Base-by-base conservation (phyloP, 2,888 invertebrate species). In the Troglohyphantes excavatus region DNA sequence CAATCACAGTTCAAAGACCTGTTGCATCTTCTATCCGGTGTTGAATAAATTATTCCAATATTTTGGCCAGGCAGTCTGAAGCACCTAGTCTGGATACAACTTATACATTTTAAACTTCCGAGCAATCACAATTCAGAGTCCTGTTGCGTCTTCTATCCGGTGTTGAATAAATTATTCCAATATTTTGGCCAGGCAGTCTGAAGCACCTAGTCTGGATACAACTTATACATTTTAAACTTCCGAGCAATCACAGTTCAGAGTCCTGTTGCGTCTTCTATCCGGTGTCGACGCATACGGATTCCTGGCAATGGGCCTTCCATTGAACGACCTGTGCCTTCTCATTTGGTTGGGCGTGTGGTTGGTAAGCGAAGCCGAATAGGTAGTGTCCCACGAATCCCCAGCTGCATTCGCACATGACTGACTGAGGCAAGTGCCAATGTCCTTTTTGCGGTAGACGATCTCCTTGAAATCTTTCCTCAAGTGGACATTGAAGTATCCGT, bases 401-500 rank as follows among this genome's bases (percentile, higher is more conserved):
- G 53, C 46, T 5, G 68, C 53, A 11, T 43, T 43, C 1, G 23
- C 73, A 29, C 79, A 90, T 3, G 79, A 68, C 9, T 84, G 85
- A 17, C 63, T 53, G 11, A 85, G 65, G 43, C 90, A 85, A 7
- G 59, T 73, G 33, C 81, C 79, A 26, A 85, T 19, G 27, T 90
- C 90, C 67, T 76, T 87, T n/a, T 87, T 86, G 0, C 86, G 59
- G 11, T 87, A 90, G 6, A 90, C 86, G 21, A 90, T 90, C 76
- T 90, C 90, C 46, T 72, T 82, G 63, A 92, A 90, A 46, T 92
- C 92, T 81, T 92, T 92, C 78, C 91, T 90, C 13, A 92, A 61
- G 17, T 92, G 81, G 13, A 92, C 91, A 91, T 94, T 94, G 92
- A 94, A 94, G 91, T 93, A 93, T 33, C 94, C 93, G 92, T 94